Evolutionary conservation across 2,888 invertebrate species (phyloP).

Genomic region (Mesodorylaimus sp.): DNA sequence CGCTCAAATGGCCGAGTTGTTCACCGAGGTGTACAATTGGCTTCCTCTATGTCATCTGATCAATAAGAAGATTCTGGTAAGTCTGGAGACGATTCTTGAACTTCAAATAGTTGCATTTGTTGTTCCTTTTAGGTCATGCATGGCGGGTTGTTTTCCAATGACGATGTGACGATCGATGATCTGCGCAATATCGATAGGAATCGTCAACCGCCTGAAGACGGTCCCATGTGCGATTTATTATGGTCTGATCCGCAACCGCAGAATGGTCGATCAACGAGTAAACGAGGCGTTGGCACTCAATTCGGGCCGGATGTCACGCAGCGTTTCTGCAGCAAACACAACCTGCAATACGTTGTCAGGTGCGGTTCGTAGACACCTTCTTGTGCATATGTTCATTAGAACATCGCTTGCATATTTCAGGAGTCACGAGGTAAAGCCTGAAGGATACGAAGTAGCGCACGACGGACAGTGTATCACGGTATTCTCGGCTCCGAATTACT

Average conservation of each 20-base stretch:
- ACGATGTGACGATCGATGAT: slow-evolving; percentile 77
- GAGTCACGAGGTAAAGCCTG: slow-evolving; percentile 90
- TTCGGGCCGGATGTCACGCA: slow-evolving; percentile 93
- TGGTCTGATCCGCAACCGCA: slow-evolving; percentile 96
- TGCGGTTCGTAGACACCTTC: slow-evolving; percentile 5
- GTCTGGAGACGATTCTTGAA: slow-evolving; percentile 11
- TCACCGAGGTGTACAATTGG: slow-evolving; percentile 97
- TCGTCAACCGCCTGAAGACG: slow-evolving; percentile 86
- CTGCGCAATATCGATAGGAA: slow-evolving; percentile 72
- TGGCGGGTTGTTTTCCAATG: slow-evolving; percentile 84
- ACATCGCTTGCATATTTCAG: slow-evolving; percentile 30
- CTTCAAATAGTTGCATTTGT: slow-evolving; percentile 1
- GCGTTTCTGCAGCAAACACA: slow-evolving; percentile 60
- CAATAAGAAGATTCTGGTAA: slow-evolving; percentile 56
- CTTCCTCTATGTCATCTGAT: slow-evolving; percentile 86
- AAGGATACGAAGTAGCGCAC: slow-evolving; percentile 85
- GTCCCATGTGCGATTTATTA: slow-evolving; percentile 86
- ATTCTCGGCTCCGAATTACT: slow-evolving; percentile 98
- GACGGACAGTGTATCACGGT: slow-evolving; percentile 91
- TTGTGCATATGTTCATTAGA: not conserved
- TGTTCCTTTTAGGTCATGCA: slow-evolving; percentile 62
- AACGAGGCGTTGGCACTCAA: slow-evolving; percentile 91
- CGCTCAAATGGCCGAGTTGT: slow-evolving; percentile 80
- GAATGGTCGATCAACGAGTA: slow-evolving; percentile 69
- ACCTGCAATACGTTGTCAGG: slow-evolving; percentile 69